These are phyloP conservation scores for Protonemura montana DNA, from an alignment of 2,888 invertebrate genomes.

Conservation along the genomic window DNA sequence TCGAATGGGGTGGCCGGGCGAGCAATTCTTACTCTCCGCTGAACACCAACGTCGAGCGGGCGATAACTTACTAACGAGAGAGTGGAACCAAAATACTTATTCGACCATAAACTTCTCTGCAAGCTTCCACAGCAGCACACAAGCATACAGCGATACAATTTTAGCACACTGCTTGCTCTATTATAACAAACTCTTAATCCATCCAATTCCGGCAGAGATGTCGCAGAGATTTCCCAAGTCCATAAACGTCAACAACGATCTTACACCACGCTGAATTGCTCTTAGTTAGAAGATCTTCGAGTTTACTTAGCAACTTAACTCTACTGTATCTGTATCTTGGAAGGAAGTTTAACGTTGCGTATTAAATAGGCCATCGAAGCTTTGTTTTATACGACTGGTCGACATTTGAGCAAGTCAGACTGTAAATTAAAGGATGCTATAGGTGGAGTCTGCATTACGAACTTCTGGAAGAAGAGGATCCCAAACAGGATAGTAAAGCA, in stretches of 20 bases:
- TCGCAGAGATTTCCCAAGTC: slow-evolving; percentile 29
- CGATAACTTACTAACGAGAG: background rate
- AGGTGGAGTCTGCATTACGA: background rate
- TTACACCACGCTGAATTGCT: slow-evolving; percentile 30
- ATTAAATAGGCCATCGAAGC: background rate
- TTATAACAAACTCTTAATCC: slow-evolving; percentile 41
- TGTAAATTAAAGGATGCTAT: background rate
- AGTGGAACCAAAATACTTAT: background rate
- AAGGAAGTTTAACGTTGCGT: background rate
- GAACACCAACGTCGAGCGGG: background rate
- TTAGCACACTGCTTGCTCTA: background rate
- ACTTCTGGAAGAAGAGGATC: too few relatives aligned
- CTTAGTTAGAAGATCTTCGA: slow-evolving; percentile 31
- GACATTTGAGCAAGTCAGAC: background rate
- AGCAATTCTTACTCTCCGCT: slow-evolving; percentile 4
- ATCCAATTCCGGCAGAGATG: slow-evolving; percentile 41
- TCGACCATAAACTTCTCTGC: background rate
- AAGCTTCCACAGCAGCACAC: background rate
- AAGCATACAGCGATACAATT: background rate
- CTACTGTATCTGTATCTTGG: background rate
- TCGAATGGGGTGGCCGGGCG: background rate
- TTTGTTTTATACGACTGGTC: background rate
- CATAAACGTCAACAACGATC: slow-evolving; percentile 45
- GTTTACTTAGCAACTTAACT: slow-evolving; percentile 41
- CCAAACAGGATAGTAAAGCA: too few relatives aligned